Conservation (phyloP, 1,140 invertebrate genomes). For the Teleopsis dalmanni region DNA sequence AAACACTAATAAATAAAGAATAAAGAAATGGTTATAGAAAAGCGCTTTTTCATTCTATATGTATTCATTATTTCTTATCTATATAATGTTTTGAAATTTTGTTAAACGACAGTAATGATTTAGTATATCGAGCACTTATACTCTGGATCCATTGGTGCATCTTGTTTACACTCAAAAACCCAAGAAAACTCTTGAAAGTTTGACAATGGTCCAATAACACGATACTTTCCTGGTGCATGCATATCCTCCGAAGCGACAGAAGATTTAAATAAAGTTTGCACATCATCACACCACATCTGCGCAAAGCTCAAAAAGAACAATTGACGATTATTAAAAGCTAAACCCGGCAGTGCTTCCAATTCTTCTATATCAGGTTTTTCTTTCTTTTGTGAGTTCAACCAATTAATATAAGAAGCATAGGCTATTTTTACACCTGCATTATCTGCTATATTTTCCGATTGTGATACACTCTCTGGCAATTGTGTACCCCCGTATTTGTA, state of each 20-base stretch:
- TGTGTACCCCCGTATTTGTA: slow-evolving; percentile 26
- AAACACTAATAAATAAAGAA: too few relatives aligned
- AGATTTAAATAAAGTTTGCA: slow-evolving; percentile 15
- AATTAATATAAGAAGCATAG: slow-evolving; percentile 48
- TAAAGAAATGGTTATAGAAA: background rate
- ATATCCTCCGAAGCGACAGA: slow-evolving; percentile 57
- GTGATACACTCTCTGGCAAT: slow-evolving; percentile 55
- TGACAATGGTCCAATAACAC: slow-evolving; percentile 82
- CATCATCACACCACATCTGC: slow-evolving; percentile 50
- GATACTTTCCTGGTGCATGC: slow-evolving; percentile 68
- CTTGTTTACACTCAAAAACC: slow-evolving; percentile 28
- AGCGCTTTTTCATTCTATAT: background rate
- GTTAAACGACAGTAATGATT: background rate
- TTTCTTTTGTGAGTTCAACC: slow-evolving; percentile 18
- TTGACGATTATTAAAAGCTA: slow-evolving; percentile 49
- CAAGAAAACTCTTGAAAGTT: slow-evolving; percentile 81
- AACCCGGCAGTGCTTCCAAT: slow-evolving; percentile 18
- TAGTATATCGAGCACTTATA: slow-evolving; percentile 32
- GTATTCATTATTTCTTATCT: background rate
- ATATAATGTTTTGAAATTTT: background rate
- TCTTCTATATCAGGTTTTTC: slow-evolving; percentile 4
- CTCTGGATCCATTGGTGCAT: slow-evolving; percentile 29
- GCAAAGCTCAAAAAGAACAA: slow-evolving; percentile 87
- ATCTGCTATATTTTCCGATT: slow-evolving; percentile 70
- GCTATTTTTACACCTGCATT: slow-evolving; percentile 54